phyloP scores from a whole-genome alignment of 2,113 vertebrate genomes.

The Meles meles region DNA sequence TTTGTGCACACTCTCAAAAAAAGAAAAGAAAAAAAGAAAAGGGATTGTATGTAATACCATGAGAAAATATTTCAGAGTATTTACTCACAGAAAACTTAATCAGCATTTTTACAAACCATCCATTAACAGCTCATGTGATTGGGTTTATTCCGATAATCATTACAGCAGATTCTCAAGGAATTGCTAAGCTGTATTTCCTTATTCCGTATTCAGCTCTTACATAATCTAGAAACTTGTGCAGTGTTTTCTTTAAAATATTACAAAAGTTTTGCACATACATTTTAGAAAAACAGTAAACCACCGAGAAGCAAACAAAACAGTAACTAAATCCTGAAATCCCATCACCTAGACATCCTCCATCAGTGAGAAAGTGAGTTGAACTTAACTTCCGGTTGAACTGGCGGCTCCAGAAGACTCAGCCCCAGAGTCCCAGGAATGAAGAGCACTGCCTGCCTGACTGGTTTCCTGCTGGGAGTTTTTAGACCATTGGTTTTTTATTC shows the following conservation, averaged over 20 bases:
- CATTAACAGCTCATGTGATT: not conserved
- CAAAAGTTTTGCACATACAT: not conserved
- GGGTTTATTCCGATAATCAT: not conserved
- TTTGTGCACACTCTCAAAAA: not conserved
- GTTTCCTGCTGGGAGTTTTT: not conserved
- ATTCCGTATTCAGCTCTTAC: not conserved
- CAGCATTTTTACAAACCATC: not conserved
- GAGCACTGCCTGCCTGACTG: not conserved
- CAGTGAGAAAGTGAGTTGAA: slow-evolving; percentile 55
- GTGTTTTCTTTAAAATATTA: not conserved
- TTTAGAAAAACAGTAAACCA: not conserved
- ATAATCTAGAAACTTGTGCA: not conserved
- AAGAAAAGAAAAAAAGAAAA: not conserved
- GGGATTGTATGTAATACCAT: not conserved
- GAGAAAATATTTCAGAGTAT: slow-evolving; percentile 11
- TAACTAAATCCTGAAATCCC: slow-evolving; percentile 45
- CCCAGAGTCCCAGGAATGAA: not conserved
- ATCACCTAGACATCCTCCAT: not conserved
- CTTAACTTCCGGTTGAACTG: slow-evolving; percentile 41
- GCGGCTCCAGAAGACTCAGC: slow-evolving; percentile 63
- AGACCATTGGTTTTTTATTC: not conserved
- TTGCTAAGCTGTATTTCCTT: slow-evolving; percentile 20
- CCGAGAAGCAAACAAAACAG: slow-evolving; percentile 13
- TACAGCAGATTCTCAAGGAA: not conserved
- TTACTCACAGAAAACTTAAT: slow-evolving; percentile 1